Percentiles rank a stretch among this genome's conserved stretches.
These are phyloP conservation scores for Silurus meridionalis DNA, from an alignment of 2,113 vertebrate species.

Conservation along the genomic window DNA sequence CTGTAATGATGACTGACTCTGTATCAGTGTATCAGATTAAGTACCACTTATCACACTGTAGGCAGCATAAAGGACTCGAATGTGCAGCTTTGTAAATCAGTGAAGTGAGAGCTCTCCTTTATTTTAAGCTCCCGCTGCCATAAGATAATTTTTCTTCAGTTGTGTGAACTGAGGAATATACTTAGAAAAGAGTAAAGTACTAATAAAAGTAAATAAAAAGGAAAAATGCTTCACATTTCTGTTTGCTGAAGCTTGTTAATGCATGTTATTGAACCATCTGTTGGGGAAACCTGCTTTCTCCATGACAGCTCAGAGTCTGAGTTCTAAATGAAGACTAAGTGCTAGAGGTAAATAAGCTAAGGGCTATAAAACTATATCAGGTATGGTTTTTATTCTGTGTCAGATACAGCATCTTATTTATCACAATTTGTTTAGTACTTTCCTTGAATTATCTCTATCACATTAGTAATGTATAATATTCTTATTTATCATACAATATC, in stretches of 20 bases:
- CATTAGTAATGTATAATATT: neutral
- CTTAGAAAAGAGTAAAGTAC: conserved; percentile 32
- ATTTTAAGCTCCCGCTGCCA: neutral
- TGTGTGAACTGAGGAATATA: conserved; percentile 32
- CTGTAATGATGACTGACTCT: neutral
- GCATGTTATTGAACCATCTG: neutral
- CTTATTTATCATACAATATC: neutral
- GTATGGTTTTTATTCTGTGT: neutral
- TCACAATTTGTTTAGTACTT: neutral
- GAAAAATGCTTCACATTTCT: neutral
- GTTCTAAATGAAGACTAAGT: neutral
- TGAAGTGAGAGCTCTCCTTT: neutral
- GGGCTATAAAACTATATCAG: neutral
- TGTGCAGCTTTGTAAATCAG: neutral
- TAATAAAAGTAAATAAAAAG: conserved; percentile 6
- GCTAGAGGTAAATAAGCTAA: neutral
- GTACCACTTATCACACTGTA: neutral
- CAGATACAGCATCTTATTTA: neutral
- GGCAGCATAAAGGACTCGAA: neutral
- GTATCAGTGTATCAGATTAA: neutral
- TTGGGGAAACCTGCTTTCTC: conserved; percentile 20
- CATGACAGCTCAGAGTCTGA: conserved; percentile 26
- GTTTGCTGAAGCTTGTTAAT: neutral
- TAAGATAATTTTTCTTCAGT: conserved; percentile 19
- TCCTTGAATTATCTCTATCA: neutral